Base-by-base conservation (phyloP, 2,888 invertebrate genomes). In the Seladonia tumulorum region DNA sequence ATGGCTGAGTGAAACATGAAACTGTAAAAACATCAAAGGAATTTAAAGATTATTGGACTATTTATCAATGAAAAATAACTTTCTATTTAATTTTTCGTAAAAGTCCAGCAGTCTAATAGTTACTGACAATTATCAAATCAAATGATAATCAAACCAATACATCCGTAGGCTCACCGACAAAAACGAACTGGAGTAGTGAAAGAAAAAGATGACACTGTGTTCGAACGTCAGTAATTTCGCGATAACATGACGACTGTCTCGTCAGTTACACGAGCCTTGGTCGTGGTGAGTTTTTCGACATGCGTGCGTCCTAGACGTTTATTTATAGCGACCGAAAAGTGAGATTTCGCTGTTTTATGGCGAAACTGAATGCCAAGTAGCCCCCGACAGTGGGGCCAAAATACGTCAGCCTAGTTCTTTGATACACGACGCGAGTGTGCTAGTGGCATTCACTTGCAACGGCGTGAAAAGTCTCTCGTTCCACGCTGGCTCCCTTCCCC, bases 391-490 rank as follows among this genome's bases (percentile, higher is more conserved):
- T 42, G 45, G 53, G 53, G 73, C 47, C 47, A 42, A 70, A 84
- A 85, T 81, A 78, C 49, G 78, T 76, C 79, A 76, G 75, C 79
- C 45, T 53, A 35, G 86, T 83, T 79, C 86, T 83, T 87, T 83
- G 89, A 87, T 81, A 73, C 10, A 53, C 75, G 29, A 66, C 39
- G 63, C 45, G 66, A 35, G 57, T 47, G 80, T 78, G 35, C 75
- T 78, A 45, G 86, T 79, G 74, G 83, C 68, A 76, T 80, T 81
- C 72, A 79, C 68, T 82, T 63, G 70, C 74, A 79, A 70, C 79
- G 75, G 82, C 82, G 79, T 79, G 87, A 90, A 91, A 87, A 82
- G 88, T 86, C 81, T 81, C 83, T 87, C 83, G 80, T 81, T 86
- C 85, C 81, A 47, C 72, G 79, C 60, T 79, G 81, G 49, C 80